Percentiles rank a stretch among this genome's conserved stretches.
Evolutionary conservation across 2,113 vertebrate species (phyloP).

Genomic region (Tamias sibiricus): DNA sequence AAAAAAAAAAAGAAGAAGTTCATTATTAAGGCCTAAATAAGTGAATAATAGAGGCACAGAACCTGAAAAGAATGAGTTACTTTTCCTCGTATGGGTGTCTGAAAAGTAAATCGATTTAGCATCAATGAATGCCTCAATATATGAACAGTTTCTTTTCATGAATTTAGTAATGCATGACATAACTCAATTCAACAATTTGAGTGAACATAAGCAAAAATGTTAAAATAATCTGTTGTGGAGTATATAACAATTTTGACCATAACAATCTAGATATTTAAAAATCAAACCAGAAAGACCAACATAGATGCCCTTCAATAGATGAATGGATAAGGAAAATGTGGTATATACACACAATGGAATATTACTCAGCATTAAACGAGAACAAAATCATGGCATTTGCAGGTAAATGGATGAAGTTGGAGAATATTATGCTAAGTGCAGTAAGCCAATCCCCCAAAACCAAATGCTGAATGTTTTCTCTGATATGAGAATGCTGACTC

Average conservation of each 20-base stretch:
- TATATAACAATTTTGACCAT: background rate
- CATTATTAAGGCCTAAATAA: background rate
- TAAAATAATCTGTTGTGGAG: background rate
- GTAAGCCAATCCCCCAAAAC: too few relatives aligned
- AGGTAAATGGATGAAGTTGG: too few relatives aligned
- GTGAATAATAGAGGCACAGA: background rate
- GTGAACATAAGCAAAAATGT: constrained; percentile 14
- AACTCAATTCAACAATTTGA: background rate
- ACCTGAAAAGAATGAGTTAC: background rate
- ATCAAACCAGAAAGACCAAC: background rate
- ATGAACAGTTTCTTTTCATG: background rate
- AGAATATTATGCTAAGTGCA: too few relatives aligned
- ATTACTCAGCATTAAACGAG: too few relatives aligned
- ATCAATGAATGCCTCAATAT: background rate
- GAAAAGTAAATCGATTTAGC: background rate
- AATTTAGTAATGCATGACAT: background rate
- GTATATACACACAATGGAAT: too few relatives aligned
- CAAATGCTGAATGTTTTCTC: too few relatives aligned
- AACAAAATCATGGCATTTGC: too few relatives aligned
- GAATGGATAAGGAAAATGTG: too few relatives aligned
- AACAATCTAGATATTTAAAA: background rate
- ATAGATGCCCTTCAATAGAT: too few relatives aligned
- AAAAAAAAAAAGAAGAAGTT: too few relatives aligned
- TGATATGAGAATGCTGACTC: too few relatives aligned
- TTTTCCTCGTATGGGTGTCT: background rate